phyloP scores from a whole-genome alignment of 2,797 vertebrate genomes.

The Spizella passerina region DNA sequence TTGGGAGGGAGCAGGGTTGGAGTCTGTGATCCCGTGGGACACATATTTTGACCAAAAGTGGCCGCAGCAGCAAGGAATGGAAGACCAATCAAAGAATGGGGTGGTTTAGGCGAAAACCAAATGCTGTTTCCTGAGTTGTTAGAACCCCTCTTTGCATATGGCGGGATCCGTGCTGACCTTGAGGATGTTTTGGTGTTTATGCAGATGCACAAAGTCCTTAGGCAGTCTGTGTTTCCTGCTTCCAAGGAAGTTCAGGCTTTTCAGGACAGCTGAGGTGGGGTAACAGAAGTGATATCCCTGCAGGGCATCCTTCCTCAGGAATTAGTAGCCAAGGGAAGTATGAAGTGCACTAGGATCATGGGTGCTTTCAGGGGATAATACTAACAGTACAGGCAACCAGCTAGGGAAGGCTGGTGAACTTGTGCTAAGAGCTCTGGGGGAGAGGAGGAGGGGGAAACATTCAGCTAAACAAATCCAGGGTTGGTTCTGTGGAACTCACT shows the following conservation, averaged over 20 bases:
- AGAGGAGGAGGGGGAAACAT: not conserved
- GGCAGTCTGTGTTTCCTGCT: not conserved
- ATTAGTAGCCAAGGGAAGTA: not conserved
- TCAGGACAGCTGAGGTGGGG: not conserved
- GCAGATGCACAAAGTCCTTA: not conserved
- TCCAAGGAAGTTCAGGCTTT: not conserved
- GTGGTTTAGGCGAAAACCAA: not conserved
- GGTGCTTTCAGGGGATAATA: not conserved
- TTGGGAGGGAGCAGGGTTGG: accelerated
- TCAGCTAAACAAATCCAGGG: not conserved
- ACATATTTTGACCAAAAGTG: not conserved
- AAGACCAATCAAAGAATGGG: not conserved
- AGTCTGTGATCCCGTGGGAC: not conserved
- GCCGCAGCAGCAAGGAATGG: not conserved
- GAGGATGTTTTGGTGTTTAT: not conserved
- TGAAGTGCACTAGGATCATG: too few species aligned
- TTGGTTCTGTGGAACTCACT: not conserved
- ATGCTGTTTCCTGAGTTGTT: not conserved
- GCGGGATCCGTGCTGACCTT: not conserved
- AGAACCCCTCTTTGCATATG: not conserved
- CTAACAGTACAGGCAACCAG: not conserved
- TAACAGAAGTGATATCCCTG: not conserved
- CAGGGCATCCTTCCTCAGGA: not conserved
- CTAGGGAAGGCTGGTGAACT: not conserved
- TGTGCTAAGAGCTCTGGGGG: not conserved